phyloP scores from a whole-genome alignment of 2,113 vertebrate genomes.

The Orthonyx spaldingii region DNA sequence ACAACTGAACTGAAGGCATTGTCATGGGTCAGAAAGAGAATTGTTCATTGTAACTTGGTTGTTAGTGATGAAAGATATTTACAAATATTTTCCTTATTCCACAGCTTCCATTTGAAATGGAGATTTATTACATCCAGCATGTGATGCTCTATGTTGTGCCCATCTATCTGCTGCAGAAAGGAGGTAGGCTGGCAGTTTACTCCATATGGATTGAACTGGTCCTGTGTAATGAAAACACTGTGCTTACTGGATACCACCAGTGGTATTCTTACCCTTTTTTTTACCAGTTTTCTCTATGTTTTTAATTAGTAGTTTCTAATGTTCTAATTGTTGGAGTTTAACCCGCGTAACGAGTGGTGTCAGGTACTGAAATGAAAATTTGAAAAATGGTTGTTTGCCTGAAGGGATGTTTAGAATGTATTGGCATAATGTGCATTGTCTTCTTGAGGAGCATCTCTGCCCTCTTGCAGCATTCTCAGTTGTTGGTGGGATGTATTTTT shows the following conservation, averaged over 20 bases:
- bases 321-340: not conserved
- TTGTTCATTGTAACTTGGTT: not conserved
- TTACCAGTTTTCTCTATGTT: not conserved
- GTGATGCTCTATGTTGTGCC: conserved; percentile 96
- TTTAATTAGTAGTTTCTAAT: not conserved
- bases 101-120: conserved; percentile 95
- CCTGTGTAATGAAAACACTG: not conserved
- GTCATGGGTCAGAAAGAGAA: not conserved
- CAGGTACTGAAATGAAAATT: not conserved
- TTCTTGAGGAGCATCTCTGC: not conserved
- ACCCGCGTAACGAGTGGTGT: not conserved
- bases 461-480: not conserved
- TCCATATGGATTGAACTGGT: accelerated
- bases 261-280: not conserved
- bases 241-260: not conserved
- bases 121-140: conserved; percentile 98
- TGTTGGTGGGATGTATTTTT: not conserved
- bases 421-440: not conserved
- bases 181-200: conserved; percentile 78
- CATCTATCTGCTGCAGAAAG: conserved; percentile 92
- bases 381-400: not conserved
- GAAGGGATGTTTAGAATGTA: not conserved
- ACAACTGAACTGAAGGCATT: not conserved
- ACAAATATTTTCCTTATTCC: conserved; percentile 39
- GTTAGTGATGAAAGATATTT: not conserved